Base-by-base conservation (phyloP, 2,888 invertebrate genomes). In the Patella depressa region DNA sequence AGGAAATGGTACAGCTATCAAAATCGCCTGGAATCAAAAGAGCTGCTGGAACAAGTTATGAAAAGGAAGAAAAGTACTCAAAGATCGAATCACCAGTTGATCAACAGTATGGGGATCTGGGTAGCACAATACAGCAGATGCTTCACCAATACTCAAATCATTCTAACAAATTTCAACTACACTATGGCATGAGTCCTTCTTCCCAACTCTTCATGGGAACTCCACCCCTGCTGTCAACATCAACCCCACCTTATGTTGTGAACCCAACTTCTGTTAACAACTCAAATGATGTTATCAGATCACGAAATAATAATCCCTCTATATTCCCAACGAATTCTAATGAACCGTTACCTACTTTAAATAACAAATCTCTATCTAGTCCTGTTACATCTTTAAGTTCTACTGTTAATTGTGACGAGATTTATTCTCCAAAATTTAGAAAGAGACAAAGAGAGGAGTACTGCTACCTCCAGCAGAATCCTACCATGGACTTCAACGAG, bases 371-470 rank as follows among this genome's bases (percentile, higher is more conserved):
- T 24, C 65, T 65, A 24, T 65, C 65, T 65, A 65, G 65, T 65
- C 65, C 65, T 65, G 24, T 65, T 19, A 19, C 65, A 65, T 65
- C 65, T 24, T 12, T 65, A 19, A 65, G 24, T 65, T 24, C 65
- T 19, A 65, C 19, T 65, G 24, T 12, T 65, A 65, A 65, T 24
- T 65, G 65, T 65, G 65, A 65, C 24, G 65, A 65, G 24, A 65
- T 65, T 65, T 65, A 65, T 65, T 83, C 82, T 34, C 83, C 82
- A 17, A 78, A 82, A 24, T 80, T 80, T 69, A 79, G 76, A 53
- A 83, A 83, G 57, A 77, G 81, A 65, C 81, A 80, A 73, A 79
- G 83, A 15, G 82, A 79, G 19, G 83, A 83, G 72, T 83, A 83
- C 75, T 72, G 82, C 73, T 83, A 78, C 74, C 78, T 83, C n/a